These are phyloP conservation scores for Mustela nigripes DNA, from an alignment of 2,113 vertebrate species.

Conservation along the genomic window DNA sequence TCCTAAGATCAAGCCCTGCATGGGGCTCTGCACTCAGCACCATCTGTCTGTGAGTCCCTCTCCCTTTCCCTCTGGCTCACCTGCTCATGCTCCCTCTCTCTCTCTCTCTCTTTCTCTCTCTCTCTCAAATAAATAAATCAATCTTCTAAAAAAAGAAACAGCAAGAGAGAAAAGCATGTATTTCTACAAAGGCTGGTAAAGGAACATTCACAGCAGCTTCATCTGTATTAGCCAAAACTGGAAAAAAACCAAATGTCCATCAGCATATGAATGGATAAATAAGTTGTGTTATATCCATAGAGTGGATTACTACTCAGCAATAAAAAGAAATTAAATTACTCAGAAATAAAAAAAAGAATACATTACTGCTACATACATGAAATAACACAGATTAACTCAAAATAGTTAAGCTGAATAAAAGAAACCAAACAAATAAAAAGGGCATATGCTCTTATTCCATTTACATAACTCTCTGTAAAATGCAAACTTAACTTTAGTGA, in stretches of 20 bases:
- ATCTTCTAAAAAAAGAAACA: not conserved
- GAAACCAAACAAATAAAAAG: not conserved
- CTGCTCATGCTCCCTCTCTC: not conserved
- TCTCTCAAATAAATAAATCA: not conserved
- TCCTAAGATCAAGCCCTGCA: not conserved
- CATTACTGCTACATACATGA: not conserved
- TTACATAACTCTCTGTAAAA: not conserved
- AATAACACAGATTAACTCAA: not conserved
- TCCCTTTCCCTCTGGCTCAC: not conserved
- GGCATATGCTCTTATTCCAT: not conserved
- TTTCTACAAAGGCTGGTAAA: not conserved
- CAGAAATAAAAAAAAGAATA: not conserved
- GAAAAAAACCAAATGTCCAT: not conserved
- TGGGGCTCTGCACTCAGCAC: not conserved
- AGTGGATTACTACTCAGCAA: not conserved
- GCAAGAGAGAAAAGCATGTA: not conserved
- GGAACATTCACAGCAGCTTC: not conserved
- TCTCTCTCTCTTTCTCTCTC: not conserved
- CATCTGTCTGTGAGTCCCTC: not conserved
- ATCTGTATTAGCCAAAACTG: not conserved
- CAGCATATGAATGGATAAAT: not conserved
- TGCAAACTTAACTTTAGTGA: not conserved
- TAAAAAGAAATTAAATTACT: slow-evolving; percentile 33
- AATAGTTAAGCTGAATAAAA: not conserved
- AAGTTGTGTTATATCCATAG: not conserved